Conservation (phyloP, 2,797 vertebrate genomes). For the Schizopygopsis pylzovi region DNA sequence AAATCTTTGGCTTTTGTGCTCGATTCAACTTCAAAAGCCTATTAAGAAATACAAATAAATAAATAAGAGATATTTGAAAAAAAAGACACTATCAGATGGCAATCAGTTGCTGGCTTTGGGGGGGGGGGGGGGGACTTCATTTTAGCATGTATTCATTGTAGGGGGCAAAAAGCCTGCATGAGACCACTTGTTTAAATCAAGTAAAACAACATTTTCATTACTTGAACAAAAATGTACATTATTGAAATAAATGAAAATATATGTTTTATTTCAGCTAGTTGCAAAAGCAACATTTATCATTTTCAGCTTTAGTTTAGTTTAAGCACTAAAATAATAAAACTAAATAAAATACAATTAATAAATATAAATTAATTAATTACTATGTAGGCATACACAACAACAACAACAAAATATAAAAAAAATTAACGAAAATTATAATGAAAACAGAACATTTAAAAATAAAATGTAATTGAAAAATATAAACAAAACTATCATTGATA, state of each 20-base stretch:
- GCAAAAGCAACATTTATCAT: too few relatives aligned
- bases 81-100: not conserved
- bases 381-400: too few relatives aligned
- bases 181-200: not conserved
- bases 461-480: too few relatives aligned
- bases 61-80: not conserved
- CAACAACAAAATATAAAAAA: not conserved
- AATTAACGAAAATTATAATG: not conserved
- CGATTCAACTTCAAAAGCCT: conserved; percentile 99
- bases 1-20: conserved; percentile 98
- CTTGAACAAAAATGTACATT: not conserved
- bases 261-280: too few relatives aligned
- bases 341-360: not conserved
- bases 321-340: not conserved
- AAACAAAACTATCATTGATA: too few relatives aligned
- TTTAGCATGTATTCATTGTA: not conserved
- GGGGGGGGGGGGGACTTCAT: not conserved
- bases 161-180: not conserved
- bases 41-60: conserved; percentile 23
- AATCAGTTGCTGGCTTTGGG: not conserved
- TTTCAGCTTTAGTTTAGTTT: too few relatives aligned
- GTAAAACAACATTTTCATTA: not conserved
- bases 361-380: not conserved
- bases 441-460: not conserved
- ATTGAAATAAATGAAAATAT: too few relatives aligned